Percentiles rank a stretch among this genome's conserved stretches.
Conservation (phyloP, 2,888 invertebrate genomes). For the Sabatieria punctata region DNA sequence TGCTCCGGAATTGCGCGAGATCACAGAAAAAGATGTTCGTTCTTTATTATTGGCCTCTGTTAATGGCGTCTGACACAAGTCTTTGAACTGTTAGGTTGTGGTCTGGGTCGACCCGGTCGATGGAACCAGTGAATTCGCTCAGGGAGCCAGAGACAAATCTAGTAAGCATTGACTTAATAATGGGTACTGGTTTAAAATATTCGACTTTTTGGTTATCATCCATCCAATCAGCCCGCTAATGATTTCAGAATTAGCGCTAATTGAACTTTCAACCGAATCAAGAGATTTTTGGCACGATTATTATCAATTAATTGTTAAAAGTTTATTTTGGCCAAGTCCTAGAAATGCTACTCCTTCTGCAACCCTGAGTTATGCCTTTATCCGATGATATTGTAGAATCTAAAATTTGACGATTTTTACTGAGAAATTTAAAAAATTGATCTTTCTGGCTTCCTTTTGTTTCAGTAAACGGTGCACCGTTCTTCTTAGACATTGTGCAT, state of each 20-base stretch:
- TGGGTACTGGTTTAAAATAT: not conserved
- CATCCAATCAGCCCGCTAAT: not conserved
- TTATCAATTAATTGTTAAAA: constrained; percentile 1
- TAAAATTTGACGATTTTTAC: too few species aligned
- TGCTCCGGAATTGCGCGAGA: constrained; percentile 45
- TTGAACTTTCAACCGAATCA: not conserved
- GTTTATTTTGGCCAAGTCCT: not conserved
- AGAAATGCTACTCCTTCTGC: too few species aligned
- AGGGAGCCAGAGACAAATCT: constrained; percentile 44
- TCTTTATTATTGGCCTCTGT: not conserved
- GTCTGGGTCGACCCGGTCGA: constrained; percentile 98
- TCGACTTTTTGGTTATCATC: not conserved
- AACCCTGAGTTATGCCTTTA: too few species aligned
- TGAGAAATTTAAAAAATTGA: too few species aligned
- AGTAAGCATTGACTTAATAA: constrained; percentile 11
- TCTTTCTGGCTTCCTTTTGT: too few species aligned
- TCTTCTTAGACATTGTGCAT: too few species aligned
- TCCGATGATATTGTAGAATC: too few species aligned
- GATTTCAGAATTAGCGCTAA: not conserved
- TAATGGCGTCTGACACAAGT: not conserved
- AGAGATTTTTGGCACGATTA: too few species aligned
- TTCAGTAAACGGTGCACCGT: too few species aligned
- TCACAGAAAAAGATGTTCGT: constrained; percentile 53
- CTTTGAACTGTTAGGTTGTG: constrained; percentile 51
- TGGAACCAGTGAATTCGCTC: constrained; percentile 93